Conservation (phyloP, 2,113 vertebrate genomes). For the Eurypyga helias region DNA sequence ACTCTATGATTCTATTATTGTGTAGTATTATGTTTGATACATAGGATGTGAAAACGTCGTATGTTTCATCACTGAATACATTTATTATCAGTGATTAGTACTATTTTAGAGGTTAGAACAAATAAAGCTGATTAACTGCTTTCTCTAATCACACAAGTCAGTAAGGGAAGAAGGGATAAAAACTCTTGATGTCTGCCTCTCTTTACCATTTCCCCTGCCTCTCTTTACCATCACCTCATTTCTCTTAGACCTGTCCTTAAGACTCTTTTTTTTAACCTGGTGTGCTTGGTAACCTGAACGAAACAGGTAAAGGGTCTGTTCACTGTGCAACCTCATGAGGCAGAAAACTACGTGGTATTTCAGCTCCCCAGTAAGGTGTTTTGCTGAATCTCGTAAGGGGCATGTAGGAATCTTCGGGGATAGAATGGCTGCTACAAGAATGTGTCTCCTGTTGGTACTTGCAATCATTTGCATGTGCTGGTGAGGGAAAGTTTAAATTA, state of each 20-base stretch:
- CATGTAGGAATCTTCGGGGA: accelerated
- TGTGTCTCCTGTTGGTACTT: background rate
- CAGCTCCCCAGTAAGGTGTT: background rate
- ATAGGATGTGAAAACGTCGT: background rate
- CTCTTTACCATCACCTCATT: background rate
- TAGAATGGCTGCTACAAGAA: background rate
- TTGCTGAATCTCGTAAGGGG: accelerated
- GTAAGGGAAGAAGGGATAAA: background rate
- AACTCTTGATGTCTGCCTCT: background rate
- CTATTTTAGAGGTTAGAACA: background rate
- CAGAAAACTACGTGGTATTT: background rate
- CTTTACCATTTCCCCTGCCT: background rate
- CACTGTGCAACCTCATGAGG: background rate
- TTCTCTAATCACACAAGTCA: background rate
- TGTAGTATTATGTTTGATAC: background rate
- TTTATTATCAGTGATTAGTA: background rate
- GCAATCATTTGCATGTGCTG: background rate
- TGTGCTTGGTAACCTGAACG: background rate
- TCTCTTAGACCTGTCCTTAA: background rate
- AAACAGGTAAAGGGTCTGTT: background rate
- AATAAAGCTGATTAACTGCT: background rate
- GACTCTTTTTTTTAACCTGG: background rate
- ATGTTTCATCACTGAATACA: background rate
- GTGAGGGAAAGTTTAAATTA: conserved; percentile 1
- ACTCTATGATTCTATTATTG: no score